Percentiles rank a stretch among this genome's conserved stretches.
phyloP scores from a whole-genome alignment of 2,797 vertebrate species.

The Champsocephalus esox region DNA sequence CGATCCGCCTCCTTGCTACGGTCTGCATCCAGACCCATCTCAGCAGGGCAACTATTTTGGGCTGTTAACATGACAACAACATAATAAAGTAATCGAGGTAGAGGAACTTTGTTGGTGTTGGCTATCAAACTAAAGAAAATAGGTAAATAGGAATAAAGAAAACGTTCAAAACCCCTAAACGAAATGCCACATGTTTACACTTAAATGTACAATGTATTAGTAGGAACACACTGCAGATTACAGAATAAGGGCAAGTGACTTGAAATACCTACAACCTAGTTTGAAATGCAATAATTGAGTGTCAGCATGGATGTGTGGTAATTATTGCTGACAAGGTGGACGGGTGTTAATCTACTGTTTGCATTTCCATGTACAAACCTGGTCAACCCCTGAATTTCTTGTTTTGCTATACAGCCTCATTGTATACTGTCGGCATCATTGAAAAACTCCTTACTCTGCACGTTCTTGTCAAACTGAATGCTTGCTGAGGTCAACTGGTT shows the following conservation, averaged over 20 bases:
- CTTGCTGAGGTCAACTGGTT: conserved; percentile 41
- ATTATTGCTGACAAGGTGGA: conserved; percentile 37
- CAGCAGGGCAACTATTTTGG: no score
- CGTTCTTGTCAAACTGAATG: conserved; percentile 30
- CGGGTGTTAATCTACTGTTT: conserved; percentile 10
- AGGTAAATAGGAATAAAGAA: no score
- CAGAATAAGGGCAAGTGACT: background rate
- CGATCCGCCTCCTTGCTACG: no score
- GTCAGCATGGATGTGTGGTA: conserved; percentile 22
- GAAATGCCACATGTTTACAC: no score
- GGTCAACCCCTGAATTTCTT: background rate
- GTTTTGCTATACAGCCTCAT: background rate
- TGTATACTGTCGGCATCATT: conserved; percentile 1
- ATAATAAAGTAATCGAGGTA: no score
- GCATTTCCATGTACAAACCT: background rate
- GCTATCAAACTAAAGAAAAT: no score
- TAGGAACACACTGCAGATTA: no score
- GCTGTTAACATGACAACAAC: no score
- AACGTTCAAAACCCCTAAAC: no score
- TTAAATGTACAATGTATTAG: no score
- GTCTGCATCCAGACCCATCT: no score
- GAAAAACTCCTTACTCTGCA: conserved; percentile 11
- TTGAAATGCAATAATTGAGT: conserved; percentile 42
- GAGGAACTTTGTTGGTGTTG: no score
- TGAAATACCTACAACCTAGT: conserved; percentile 20